These are phyloP conservation scores for Labeo calbasu DNA, from an alignment of 2,797 vertebrate genomes.

Conservation along the genomic window DNA sequence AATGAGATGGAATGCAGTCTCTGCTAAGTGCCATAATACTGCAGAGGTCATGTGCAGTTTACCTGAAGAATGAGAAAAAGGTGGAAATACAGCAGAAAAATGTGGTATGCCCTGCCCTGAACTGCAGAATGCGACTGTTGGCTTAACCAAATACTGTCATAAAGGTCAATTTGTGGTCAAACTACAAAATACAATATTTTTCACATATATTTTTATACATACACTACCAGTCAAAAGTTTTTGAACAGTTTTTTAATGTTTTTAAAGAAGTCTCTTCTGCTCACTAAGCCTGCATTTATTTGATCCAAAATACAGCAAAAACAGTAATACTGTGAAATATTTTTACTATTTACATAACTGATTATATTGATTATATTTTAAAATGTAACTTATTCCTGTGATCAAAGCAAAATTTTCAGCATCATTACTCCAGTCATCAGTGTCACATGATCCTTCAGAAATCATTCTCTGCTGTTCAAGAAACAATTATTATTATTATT, in stretches of 20 bases:
- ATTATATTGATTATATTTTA: too few species aligned
- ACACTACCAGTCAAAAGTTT: too few species aligned
- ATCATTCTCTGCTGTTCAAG: neutral
- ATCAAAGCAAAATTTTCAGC: too few species aligned
- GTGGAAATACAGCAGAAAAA: neutral
- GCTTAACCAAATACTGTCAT: neutral
- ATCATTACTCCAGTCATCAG: neutral
- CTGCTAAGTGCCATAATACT: neutral
- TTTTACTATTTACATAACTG: too few species aligned
- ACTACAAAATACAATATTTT: neutral
- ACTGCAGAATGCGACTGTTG: neutral
- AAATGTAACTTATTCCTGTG: too few species aligned
- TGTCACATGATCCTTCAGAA: neutral
- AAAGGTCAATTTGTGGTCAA: neutral
- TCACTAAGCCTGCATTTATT: too few species aligned
- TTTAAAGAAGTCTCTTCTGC: too few species aligned
- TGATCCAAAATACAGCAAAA: too few species aligned
- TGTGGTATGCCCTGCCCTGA: neutral
- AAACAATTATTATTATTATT: neutral
- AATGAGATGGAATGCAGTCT: slow-evolving; percentile 10
- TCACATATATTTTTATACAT: neutral
- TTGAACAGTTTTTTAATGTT: too few species aligned
- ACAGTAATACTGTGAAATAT: too few species aligned
- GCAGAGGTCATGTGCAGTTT: slow-evolving; percentile 4
- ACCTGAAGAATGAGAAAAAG: slow-evolving; percentile 9